Base-by-base conservation (phyloP, 2,888 invertebrate species). In the Nomada fabriciana region DNA sequence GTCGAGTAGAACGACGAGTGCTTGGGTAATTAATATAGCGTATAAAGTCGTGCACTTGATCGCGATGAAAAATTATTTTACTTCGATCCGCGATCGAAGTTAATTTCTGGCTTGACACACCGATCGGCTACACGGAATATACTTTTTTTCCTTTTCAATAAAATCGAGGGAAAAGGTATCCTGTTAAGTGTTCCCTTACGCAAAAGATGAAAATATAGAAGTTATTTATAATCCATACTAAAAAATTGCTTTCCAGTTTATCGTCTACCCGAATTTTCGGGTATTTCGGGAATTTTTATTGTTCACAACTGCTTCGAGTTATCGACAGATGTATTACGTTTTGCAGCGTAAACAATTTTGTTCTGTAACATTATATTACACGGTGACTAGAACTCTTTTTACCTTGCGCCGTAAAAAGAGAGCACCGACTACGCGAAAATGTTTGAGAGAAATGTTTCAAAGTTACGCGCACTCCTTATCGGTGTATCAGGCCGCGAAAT, bases 401-500 rank as follows among this genome's bases (percentile, higher is more conserved):
- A 42, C 1, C 20, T 68, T 55, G 15, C 36, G 1, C 11, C 18
- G 5, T 55, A 10, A 23, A 42, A 68, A 53, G 15, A 23, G 43
- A 55, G 7, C 10, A n/a, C 10, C 20, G 50, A 20, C 5, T n/a
- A 29, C 43, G n/a, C 15, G 25, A n/a, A 63, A 29, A 63, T n/a
- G 42, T 72, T 55, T 13, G 15, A 50, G 7, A 1, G 47, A 63
- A 1, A 9, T 23, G 13, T 18, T 53, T 20, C 1, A 57, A 23
- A 36, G 36, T 57, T 23, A 47, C 55, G 9, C 7, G 36, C 36
- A 64, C 15, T 4, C 0, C 43, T 23, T 18, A 53, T 73, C 63
- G 68, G 25, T 53, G 59, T 59, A 73, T 83, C 61, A 72, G n/a
- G 29, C 42, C 36, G 52, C 60, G 75, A 69, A 53, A 52, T 60